Conservation (phyloP, 2,888 invertebrate genomes). For the Dicycla oo region DNA sequence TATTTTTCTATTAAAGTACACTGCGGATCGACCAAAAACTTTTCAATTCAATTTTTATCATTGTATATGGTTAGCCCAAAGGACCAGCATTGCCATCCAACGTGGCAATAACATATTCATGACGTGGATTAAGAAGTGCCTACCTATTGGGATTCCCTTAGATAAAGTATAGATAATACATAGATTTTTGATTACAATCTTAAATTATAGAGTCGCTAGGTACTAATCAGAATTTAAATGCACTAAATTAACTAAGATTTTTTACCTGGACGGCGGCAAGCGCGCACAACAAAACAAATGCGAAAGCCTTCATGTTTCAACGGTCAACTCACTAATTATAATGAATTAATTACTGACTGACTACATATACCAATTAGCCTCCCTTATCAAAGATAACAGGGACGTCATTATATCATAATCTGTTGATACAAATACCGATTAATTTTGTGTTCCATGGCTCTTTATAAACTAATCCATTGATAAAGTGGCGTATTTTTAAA, state of each 20-base stretch:
- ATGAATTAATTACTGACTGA: slow-evolving; percentile 58
- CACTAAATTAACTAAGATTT: neutral
- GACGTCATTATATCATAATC: slow-evolving; percentile 70
- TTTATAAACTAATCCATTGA: slow-evolving; percentile 66
- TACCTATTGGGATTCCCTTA: neutral
- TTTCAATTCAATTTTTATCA: too few relatives aligned
- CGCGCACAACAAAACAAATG: slow-evolving; percentile 79
- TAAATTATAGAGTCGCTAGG: neutral
- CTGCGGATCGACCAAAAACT: too few relatives aligned
- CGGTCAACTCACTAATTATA: slow-evolving; percentile 65
- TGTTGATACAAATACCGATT: slow-evolving; percentile 68
- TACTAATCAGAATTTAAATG: neutral
- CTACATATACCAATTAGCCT: slow-evolving; percentile 63
- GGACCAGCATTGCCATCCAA: too few relatives aligned
- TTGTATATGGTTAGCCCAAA: too few relatives aligned
- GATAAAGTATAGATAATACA: neutral
- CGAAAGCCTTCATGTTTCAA: slow-evolving; percentile 81
- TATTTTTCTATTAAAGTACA: too few relatives aligned
- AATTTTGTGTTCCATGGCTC: slow-evolving; percentile 61
- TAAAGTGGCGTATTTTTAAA: slow-evolving; percentile 59
- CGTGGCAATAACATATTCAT: too few relatives aligned
- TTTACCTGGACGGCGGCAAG: slow-evolving; percentile 81
- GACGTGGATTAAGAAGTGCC: too few relatives aligned
- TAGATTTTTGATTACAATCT: neutral
- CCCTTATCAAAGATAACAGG: slow-evolving; percentile 61